Evolutionary conservation across 2,797 vertebrate genomes (phyloP), one percentile per base, ranked within the genome.

Genomic region (Schizothorax lantsangensis): DNA sequence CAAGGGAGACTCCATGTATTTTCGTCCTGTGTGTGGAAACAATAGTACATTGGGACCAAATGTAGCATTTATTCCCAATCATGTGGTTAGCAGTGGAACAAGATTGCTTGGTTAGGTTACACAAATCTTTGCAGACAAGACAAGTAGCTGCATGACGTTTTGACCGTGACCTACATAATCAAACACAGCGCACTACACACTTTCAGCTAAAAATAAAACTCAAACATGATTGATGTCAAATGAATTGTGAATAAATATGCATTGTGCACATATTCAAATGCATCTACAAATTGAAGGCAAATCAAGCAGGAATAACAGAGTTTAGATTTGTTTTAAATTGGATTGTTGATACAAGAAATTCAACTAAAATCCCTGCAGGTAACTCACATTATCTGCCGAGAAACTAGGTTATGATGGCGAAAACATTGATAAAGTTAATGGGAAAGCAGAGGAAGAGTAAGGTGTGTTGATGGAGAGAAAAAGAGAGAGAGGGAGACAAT

Each of bases 401-500:
- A 72, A 85, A 78, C 23, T 83, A 49, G 78, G 78, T 77, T 84
- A 80, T 8, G 45, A 26, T 0, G 26, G 36, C 54, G 64, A 77
- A 72, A 81, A 23, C 33, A 68, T 23, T 26, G 26, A 57, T 17
- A 26, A 45, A n/a, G 52, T 33, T 74, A n/a, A 79, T 47, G 23
- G 38, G 11, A 33, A 54, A 84, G 33, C 66, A 66, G 75, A 81
- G 26, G 21, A 49, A 84, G 38, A 72, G 19, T 30, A 72, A 86
- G 47, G 69, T 66, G 75, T 54, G n/a, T 7, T 36, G 57, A 84
- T 33, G 23, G 62, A 86, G 75, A 88, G 80, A 85, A 66, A 82
- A 40, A 40, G 81, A 77, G 68, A 82, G 68, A 43, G 68, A 38
- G 59, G n/a, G 69, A 45, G 36, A 86, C 74, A 84, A 82, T 79